These are phyloP conservation scores for Bellardia pandia DNA, from an alignment of 2,888 invertebrate genomes.

Conservation along the genomic window DNA sequence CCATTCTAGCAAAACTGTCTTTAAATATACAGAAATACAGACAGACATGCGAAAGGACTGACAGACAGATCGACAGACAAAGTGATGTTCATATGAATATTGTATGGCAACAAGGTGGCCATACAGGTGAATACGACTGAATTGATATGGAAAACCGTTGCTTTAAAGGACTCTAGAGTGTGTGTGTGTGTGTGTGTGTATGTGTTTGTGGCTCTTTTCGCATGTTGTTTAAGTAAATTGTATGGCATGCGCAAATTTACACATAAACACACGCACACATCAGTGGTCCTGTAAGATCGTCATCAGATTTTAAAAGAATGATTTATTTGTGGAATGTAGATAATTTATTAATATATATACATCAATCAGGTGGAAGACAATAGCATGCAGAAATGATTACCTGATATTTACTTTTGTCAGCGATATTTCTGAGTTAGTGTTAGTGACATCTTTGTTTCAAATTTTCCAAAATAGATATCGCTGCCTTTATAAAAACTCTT, in stretches of 20 bases:
- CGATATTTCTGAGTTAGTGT: too few species aligned
- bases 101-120: conserved; percentile 67
- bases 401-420: too few species aligned
- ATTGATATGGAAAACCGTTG: conserved; percentile 72
- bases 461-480: too few species aligned
- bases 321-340: neutral
- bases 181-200: conserved; percentile 8
- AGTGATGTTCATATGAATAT: conserved; percentile 51
- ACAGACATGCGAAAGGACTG: conserved; percentile 30
- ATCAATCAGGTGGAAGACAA: too few species aligned
- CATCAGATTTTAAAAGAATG: conserved; percentile 35
- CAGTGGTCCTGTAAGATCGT: conserved; percentile 29
- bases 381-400: too few species aligned
- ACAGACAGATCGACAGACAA: conserved; percentile 22
- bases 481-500: too few species aligned
- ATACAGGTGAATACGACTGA: conserved; percentile 68
- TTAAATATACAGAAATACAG: conserved; percentile 21
- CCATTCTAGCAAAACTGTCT: conserved; percentile 39
- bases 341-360: too few species aligned
- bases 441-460: too few species aligned
- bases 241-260: conserved; percentile 61
- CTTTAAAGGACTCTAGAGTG: conserved; percentile 41
- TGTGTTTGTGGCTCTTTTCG: neutral
- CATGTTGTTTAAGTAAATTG: conserved; percentile 61
- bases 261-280: conserved; percentile 52